Base-by-base conservation (phyloP, 2,113 vertebrate genomes). In the Peromyscus maniculatus region DNA sequence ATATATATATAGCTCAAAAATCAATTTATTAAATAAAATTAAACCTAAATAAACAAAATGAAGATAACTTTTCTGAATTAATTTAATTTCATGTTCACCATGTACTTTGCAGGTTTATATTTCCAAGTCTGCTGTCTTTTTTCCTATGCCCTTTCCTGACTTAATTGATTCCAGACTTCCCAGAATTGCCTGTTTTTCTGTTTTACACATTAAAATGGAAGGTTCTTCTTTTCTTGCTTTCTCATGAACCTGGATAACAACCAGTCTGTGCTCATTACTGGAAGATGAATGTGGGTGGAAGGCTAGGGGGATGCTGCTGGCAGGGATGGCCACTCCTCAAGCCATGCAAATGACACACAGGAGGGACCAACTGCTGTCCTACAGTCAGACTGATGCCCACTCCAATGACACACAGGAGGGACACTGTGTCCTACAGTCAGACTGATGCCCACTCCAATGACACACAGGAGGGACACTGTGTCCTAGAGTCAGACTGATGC, bases 111-210 rank as follows among this genome's bases (percentile, higher is more conserved):
- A 79, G 43, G 52, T 75, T 97, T 96, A 93, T 28, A 95, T 69
- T 93, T 95, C 92, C 72, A 92, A 26, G 26, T 97, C 72, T 94
- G 57, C 67, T 96, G 26, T 92, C 71, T 96, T 95, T 96, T 87
- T 88, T 57, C 69, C 79, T 90, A 92, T 8, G 91, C 2, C 67
- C 31, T 93, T 87, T 89, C 39, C 92, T 93, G 74, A 92, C 84
- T 90, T 97, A 93, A 97, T 67, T 87, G 69, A 97, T 86, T 95
- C 79, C 79, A 96, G 87, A 96, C 57, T 80, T 90, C 31, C 83
- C 31, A 95, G 87, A 36, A 95, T 49, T 19, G 92, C 43, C 78
- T 92, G 17, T 66, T 93, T 93, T 94, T 90, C 69, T 96, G 91
- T 57, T 93, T 97, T 82, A 83, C 24, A n/a, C 39, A 93, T 0